These are phyloP conservation scores for Thaleichthys pacificus DNA, from an alignment of 2,797 vertebrate species.

Conservation along the genomic window DNA sequence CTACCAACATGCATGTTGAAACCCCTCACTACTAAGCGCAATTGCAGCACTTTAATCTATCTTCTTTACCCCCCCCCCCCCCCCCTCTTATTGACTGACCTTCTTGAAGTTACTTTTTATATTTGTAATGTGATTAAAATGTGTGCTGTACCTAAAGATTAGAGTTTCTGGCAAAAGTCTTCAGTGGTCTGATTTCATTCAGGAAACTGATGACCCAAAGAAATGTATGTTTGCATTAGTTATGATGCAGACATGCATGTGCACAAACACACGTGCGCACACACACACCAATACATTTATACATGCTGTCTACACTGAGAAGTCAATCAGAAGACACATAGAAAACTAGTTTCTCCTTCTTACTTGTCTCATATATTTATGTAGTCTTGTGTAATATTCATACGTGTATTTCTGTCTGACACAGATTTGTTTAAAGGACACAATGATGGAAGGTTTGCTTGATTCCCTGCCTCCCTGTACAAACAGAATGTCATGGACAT, in stretches of 20 bases:
- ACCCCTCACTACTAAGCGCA: not conserved
- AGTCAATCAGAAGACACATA: too few relatives aligned
- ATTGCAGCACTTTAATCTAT: not conserved
- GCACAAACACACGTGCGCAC: not conserved
- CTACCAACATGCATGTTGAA: not conserved
- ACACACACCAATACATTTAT: not conserved
- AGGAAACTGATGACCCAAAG: not conserved
- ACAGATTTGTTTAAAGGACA: too few relatives aligned
- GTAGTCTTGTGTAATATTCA: too few relatives aligned
- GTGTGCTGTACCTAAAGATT: slow-evolving; percentile 50
- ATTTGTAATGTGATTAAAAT: not conserved
- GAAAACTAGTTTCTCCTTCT: too few relatives aligned
- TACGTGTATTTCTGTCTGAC: too few relatives aligned
- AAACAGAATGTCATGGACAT: too few relatives aligned
- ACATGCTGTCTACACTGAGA: too few relatives aligned
- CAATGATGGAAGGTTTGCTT: too few relatives aligned
- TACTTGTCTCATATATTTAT: too few relatives aligned
- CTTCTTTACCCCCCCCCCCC: not conserved
- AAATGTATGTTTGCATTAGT: not conserved
- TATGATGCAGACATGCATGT: not conserved
- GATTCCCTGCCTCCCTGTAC: too few relatives aligned
- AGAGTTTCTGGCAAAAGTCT: slow-evolving; percentile 16
- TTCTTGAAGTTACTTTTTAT: not conserved
- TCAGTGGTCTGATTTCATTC: not conserved
- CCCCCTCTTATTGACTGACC: not conserved